Evolutionary conservation across 2,797 vertebrate genomes (phyloP).

Genomic region (Epinephelus coioides): DNA sequence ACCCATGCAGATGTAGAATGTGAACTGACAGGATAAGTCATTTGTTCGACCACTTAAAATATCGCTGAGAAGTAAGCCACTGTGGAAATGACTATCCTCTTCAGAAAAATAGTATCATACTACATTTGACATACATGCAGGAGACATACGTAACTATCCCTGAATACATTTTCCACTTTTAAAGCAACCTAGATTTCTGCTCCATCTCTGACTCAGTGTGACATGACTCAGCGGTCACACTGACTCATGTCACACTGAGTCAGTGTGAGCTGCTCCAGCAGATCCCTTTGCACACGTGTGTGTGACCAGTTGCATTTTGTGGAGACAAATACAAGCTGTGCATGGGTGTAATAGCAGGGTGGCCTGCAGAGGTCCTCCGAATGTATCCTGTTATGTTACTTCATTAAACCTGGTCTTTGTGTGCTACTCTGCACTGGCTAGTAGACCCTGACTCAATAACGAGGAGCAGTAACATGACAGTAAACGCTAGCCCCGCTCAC

Average conservation of each 20-base stretch:
- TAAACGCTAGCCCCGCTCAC: background rate
- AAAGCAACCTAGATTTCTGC: background rate
- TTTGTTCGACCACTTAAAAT: background rate
- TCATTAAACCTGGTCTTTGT: too few relatives aligned
- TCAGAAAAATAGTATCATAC: background rate
- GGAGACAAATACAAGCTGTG: background rate
- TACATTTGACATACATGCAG: background rate
- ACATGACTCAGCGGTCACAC: constrained; percentile 12
- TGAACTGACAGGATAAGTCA: background rate
- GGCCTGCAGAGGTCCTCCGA: background rate
- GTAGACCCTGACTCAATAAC: too few relatives aligned
- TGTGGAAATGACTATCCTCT: background rate
- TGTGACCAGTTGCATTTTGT: background rate
- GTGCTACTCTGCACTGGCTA: too few relatives aligned
- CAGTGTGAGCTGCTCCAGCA: background rate
- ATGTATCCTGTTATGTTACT: too few relatives aligned
- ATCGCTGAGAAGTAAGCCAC: background rate
- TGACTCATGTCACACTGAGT: constrained; percentile 1
- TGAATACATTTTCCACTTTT: background rate
- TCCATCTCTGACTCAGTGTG: constrained; percentile 6
- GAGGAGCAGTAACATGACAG: too few relatives aligned
- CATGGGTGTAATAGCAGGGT: background rate
- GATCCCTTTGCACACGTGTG: background rate
- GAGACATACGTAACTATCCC: background rate
- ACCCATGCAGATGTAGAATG: too few relatives aligned